Conservation (phyloP, 2,113 vertebrate species). For the Echinops telfairi region DNA sequence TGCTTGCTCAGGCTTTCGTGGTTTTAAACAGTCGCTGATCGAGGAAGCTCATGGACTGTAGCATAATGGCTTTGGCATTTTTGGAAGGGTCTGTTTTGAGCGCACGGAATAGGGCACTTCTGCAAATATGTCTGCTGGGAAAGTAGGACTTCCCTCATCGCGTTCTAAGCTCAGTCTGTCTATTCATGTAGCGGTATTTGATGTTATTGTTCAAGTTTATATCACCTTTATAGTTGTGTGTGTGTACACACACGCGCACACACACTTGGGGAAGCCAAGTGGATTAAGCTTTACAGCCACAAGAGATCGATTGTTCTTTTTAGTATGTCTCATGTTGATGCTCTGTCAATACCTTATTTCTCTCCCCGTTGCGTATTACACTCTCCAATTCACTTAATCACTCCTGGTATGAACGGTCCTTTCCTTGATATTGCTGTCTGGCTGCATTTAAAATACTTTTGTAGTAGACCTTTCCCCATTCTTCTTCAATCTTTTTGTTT, state of each 20-base stretch:
- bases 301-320: neutral
- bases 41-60: neutral
- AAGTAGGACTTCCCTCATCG: neutral
- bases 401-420: neutral
- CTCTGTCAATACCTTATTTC: neutral
- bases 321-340: neutral
- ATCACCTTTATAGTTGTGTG: neutral
- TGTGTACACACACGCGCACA: neutral
- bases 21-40: neutral
- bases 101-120: neutral
- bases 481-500: neutral
- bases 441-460: neutral
- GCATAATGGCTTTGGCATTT: neutral
- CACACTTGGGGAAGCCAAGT: too few species aligned
- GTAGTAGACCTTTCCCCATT: neutral
- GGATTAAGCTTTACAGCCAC: neutral
- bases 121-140: neutral
- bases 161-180: neutral
- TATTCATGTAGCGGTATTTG: neutral
- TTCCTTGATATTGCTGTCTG: neutral
- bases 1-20: neutral
- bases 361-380: neutral
- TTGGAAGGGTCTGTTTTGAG: neutral
- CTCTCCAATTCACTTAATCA: neutral
- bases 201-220: constrained; percentile 20